A percentile compares a stretch with the other conserved stretches of the same genome.
These are phyloP conservation scores for Junonia oenone DNA, from an alignment of 2,888 invertebrate species.

Conservation along the genomic window DNA sequence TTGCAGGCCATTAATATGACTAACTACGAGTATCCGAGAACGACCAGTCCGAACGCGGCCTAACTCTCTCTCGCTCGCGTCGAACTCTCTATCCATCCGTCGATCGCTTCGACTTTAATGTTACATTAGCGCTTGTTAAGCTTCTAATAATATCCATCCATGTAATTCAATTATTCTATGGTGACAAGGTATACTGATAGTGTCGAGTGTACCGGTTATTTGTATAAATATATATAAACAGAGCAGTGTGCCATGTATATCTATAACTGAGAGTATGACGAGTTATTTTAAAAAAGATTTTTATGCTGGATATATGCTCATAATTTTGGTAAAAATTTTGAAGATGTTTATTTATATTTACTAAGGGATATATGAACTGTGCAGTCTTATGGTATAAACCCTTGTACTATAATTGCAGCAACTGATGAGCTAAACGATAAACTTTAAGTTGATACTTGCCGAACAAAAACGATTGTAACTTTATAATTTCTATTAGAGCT, in stretches of 20 bases:
- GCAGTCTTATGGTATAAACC: slow-evolving; percentile 37
- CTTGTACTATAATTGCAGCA: slow-evolving; percentile 1
- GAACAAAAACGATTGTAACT: slow-evolving; percentile 13
- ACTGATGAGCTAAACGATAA: no score
- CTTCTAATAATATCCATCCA: slow-evolving; percentile 76
- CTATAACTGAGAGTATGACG: slow-evolving; percentile 65
- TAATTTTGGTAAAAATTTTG: slow-evolving; percentile 75
- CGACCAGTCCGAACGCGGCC: no score
- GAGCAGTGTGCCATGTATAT: slow-evolving; percentile 75
- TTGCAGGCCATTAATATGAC: no score
- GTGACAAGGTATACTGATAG: slow-evolving; percentile 76
- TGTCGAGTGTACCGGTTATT: slow-evolving; percentile 51
- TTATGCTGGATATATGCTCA: slow-evolving; percentile 76
- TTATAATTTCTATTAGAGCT: slow-evolving; percentile 21
- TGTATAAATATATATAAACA: slow-evolving; percentile 60
- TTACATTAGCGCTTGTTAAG: slow-evolving; percentile 64
- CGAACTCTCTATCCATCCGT: slow-evolving; percentile 45
- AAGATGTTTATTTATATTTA: slow-evolving; percentile 75
- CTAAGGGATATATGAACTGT: slow-evolving; percentile 55
- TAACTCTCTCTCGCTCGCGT: no score
- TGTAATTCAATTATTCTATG: slow-evolving; percentile 78
- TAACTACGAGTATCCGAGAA: no score
- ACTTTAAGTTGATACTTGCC: slow-evolving; percentile 10
- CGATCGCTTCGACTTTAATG: slow-evolving; percentile 33
- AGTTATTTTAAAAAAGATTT: slow-evolving; percentile 66